phyloP scores from a whole-genome alignment of 2,113 vertebrate species.

The Myodes glareolus region DNA sequence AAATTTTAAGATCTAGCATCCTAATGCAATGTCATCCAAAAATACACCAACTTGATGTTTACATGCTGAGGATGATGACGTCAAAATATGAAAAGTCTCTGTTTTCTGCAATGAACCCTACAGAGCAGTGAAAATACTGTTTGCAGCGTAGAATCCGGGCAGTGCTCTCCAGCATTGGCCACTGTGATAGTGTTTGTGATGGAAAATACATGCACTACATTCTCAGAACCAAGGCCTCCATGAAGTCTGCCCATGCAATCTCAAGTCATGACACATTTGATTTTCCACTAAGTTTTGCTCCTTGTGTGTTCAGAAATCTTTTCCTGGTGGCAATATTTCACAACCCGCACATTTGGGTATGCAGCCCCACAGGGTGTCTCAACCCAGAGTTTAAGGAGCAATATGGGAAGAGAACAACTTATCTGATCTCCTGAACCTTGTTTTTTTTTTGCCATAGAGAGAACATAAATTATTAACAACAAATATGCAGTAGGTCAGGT shows the following conservation, averaged over 20 bases:
- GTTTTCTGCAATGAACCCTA: not conserved
- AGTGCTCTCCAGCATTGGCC: not conserved
- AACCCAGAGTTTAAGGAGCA: not conserved
- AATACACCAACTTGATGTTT: not conserved
- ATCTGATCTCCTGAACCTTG: not conserved
- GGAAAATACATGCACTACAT: fast-evolving
- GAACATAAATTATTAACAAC: not conserved
- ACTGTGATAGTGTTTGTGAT: fast-evolving
- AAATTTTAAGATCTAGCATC: not conserved
- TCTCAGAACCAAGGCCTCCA: not conserved
- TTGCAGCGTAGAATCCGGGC: not conserved
- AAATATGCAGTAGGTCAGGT: not conserved
- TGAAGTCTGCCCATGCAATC: not conserved
- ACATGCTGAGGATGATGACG: not conserved
- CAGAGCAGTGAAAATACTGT: not conserved
- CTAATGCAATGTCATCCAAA: not conserved
- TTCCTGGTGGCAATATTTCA: not conserved
- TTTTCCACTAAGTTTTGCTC: not conserved
- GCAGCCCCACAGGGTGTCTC: not conserved
- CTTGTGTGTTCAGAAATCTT: not conserved
- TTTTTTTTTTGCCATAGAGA: not conserved
- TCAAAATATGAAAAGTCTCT: not conserved
- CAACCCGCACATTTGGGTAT: too few relatives aligned
- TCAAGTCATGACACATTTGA: not conserved
- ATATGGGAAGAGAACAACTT: not conserved